These are phyloP conservation scores for Rana temporaria DNA, from an alignment of 2,113 vertebrate genomes.

Conservation along the genomic window DNA sequence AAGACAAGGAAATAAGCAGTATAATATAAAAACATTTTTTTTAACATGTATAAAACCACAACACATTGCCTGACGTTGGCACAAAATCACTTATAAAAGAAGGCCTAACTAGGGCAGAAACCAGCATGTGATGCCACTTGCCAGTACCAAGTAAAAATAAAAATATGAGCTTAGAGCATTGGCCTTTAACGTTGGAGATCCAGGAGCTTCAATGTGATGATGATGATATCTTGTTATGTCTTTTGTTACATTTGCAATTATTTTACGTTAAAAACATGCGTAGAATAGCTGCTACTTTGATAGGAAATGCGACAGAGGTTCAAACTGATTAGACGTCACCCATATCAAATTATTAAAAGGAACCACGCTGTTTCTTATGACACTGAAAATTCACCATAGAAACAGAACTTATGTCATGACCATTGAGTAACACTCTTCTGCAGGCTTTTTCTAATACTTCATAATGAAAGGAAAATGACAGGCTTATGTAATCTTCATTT, in stretches of 20 bases:
- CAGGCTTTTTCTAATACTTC: constrained; percentile 34
- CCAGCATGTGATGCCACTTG: too few species aligned
- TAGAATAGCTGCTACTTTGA: background rate
- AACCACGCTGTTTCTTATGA: constrained; percentile 29
- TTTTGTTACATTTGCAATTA: background rate
- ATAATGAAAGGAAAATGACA: constrained; percentile 29
- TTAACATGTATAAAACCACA: too few species aligned
- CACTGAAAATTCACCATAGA: constrained; percentile 38
- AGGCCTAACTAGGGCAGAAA: too few species aligned
- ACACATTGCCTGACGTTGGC: too few species aligned
- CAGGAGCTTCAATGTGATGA: too few species aligned
- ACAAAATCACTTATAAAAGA: too few species aligned
- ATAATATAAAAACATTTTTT: too few species aligned
- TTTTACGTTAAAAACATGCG: background rate
- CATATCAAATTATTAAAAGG: constrained; percentile 27
- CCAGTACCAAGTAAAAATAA: too few species aligned
- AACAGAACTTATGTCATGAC: constrained; percentile 40
- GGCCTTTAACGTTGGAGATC: too few species aligned
- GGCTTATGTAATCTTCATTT: constrained; percentile 10
- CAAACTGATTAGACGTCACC: constrained; percentile 16
- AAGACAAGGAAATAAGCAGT: too few species aligned
- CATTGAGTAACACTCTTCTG: background rate
- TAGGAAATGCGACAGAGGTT: background rate
- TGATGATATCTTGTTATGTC: too few species aligned
- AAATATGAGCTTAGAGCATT: too few species aligned